These are phyloP conservation scores for Vanessa cardui DNA, from an alignment of 2,888 invertebrate species.

Conservation along the genomic window DNA sequence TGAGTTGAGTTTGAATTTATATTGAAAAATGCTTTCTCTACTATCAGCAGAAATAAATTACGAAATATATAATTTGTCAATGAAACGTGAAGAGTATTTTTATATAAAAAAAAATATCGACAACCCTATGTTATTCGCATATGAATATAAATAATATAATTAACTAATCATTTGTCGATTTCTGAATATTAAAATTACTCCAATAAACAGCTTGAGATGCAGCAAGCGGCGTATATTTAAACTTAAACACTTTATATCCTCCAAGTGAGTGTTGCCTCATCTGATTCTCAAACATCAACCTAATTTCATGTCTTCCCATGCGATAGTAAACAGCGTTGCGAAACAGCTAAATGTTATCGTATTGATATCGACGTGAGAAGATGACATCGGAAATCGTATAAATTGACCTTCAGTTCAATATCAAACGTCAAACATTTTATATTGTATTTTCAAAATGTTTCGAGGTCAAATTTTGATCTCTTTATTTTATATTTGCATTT, in stretches of 20 bases:
- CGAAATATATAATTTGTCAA: too few relatives aligned
- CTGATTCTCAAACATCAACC: conserved; percentile 55
- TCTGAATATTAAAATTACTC: neutral
- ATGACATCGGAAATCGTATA: conserved; percentile 20
- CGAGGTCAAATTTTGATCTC: conserved; percentile 25
- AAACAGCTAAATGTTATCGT: neutral
- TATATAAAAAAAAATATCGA: too few relatives aligned
- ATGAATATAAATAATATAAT: too few relatives aligned
- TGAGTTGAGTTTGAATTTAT: too few relatives aligned
- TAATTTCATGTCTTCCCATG: conserved; percentile 60
- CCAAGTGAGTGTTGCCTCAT: conserved; percentile 54
- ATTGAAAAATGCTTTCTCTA: too few relatives aligned
- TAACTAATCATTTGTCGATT: neutral
- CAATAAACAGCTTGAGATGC: conserved; percentile 4
- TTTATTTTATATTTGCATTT: conserved; percentile 18
- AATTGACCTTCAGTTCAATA: conserved; percentile 25
- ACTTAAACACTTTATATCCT: conserved; percentile 25
- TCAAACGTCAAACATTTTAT: neutral
- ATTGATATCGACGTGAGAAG: neutral
- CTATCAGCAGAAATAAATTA: too few relatives aligned
- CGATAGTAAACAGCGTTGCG: conserved; percentile 29
- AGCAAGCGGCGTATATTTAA: neutral
- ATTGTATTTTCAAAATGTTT: conserved; percentile 9
- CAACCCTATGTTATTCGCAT: too few relatives aligned
- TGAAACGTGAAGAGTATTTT: too few relatives aligned